Conservation (phyloP, 2,797 vertebrate species). For the Chaunax sp. region DNA sequence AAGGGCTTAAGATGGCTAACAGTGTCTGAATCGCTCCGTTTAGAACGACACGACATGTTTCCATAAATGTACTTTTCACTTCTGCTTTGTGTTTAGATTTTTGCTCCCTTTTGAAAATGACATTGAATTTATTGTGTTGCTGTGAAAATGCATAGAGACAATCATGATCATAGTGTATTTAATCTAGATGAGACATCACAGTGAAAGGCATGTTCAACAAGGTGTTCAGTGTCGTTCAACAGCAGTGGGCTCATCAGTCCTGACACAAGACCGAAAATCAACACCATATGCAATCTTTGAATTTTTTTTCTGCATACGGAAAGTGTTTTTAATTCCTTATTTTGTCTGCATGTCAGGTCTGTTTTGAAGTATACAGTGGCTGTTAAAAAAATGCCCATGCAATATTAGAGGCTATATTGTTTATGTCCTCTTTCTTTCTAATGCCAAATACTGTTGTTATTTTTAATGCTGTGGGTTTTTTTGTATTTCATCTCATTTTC, state of each 20-base stretch:
- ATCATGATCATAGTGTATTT: slow-evolving; percentile 42
- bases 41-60: background rate
- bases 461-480: slow-evolving; percentile 34
- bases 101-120: slow-evolving; percentile 32
- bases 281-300: slow-evolving; percentile 15
- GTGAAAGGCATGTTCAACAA: slow-evolving; percentile 1
- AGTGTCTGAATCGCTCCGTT: background rate
- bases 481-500: slow-evolving; percentile 65
- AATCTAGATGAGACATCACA: background rate
- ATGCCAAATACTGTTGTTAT: slow-evolving; percentile 60
- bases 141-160: slow-evolving; percentile 67
- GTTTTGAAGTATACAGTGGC: slow-evolving; percentile 41
- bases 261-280: background rate
- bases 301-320: slow-evolving; percentile 22
- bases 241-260: background rate
- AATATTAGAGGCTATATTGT: slow-evolving; percentile 32
- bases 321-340: slow-evolving; percentile 36
- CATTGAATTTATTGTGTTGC: slow-evolving; percentile 21
- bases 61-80: background rate
- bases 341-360: slow-evolving; percentile 49
- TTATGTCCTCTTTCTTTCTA: slow-evolving; percentile 31
- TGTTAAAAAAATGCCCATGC: slow-evolving; percentile 10
- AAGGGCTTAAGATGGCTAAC: background rate
- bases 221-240: slow-evolving; percentile 12
- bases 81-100: slow-evolving; percentile 4